A percentile compares a stretch with the other conserved stretches of the same genome.
phyloP scores from a whole-genome alignment of 2,797 vertebrate genomes.

The Austrolebias charrua region DNA sequence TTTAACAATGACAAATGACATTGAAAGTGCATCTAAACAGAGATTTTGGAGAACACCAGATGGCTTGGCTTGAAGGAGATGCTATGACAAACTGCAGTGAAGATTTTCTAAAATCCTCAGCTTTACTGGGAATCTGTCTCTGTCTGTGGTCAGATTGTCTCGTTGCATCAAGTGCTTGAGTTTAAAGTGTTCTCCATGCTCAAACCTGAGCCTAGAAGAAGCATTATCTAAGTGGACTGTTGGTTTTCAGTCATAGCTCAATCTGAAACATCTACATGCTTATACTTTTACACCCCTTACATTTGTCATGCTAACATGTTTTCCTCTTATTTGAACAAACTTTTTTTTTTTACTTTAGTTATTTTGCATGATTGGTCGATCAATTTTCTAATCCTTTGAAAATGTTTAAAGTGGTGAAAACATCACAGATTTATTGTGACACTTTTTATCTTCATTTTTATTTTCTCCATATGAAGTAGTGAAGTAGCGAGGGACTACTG shows the following conservation, averaged over 20 bases:
- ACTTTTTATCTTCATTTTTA: no score
- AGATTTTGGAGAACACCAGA: constrained; percentile 28
- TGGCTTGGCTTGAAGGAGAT: constrained; percentile 40
- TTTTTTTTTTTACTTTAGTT: no score
- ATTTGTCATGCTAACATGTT: neutral
- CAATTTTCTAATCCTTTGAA: no score
- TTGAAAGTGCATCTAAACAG: constrained; percentile 12
- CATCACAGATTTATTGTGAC: no score
- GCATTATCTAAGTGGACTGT: constrained; percentile 24
- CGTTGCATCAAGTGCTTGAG: constrained; percentile 24
- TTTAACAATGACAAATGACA: constrained; percentile 1
- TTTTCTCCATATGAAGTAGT: no score
- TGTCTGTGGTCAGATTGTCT: constrained; percentile 59
- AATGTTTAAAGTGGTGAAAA: no score
- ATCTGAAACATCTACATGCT: neutral
- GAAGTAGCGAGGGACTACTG: no score
- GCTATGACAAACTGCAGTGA: constrained; percentile 28
- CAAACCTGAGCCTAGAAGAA: constrained; percentile 39
- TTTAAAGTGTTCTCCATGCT: constrained; percentile 34
- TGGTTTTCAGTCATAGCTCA: constrained; percentile 30
- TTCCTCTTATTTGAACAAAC: neutral
- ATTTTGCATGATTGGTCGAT: no score
- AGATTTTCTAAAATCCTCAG: constrained; percentile 47
- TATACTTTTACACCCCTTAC: neutral
- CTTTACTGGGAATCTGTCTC: constrained; percentile 43